phyloP scores from a whole-genome alignment of 2,113 vertebrate species.

The Phrynosoma blainvillii region DNA sequence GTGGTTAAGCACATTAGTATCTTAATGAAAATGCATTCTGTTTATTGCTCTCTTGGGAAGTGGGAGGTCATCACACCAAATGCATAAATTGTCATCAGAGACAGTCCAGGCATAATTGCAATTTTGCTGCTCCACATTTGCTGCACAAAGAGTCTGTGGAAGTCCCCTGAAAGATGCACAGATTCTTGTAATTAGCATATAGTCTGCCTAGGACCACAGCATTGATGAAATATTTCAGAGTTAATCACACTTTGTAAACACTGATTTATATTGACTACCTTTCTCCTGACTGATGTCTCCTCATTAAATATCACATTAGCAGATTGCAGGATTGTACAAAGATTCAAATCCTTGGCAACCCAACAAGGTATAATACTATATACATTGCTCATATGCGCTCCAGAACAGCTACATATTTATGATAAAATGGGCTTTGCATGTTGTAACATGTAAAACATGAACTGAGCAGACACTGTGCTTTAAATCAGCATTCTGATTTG shows the following conservation, averaged over 20 bases:
- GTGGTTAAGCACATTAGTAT: slow-evolving; percentile 87
- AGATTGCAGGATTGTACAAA: slow-evolving; percentile 81
- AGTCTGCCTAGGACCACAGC: slow-evolving; percentile 83
- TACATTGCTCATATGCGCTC: slow-evolving; percentile 69
- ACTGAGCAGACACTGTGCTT: slow-evolving; percentile 25
- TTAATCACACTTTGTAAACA: slow-evolving; percentile 98
- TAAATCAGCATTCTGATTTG: slow-evolving; percentile 50
- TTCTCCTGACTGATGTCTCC: slow-evolving; percentile 95
- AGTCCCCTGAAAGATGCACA: slow-evolving; percentile 77
- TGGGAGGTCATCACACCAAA: slow-evolving; percentile 80
- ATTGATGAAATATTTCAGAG: slow-evolving; percentile 95
- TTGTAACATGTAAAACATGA: slow-evolving; percentile 54
- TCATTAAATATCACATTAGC: slow-evolving; percentile 99
- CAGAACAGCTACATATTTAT: slow-evolving; percentile 60
- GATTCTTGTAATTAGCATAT: slow-evolving; percentile 87
- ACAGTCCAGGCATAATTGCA: slow-evolving; percentile 80
- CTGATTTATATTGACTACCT: slow-evolving; percentile 99
- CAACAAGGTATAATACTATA: slow-evolving; percentile 78
- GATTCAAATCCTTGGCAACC: slow-evolving; percentile 79
- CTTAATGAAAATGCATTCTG: slow-evolving; percentile 88
- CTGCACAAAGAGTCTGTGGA: slow-evolving; percentile 70
- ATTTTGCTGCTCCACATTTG: slow-evolving; percentile 79
- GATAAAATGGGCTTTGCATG: slow-evolving; percentile 43
- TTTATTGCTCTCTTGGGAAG: slow-evolving; percentile 84
- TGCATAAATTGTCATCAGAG: slow-evolving; percentile 85